phyloP scores from a whole-genome alignment of 2,888 invertebrate species.

The Chorisops tibialis region DNA sequence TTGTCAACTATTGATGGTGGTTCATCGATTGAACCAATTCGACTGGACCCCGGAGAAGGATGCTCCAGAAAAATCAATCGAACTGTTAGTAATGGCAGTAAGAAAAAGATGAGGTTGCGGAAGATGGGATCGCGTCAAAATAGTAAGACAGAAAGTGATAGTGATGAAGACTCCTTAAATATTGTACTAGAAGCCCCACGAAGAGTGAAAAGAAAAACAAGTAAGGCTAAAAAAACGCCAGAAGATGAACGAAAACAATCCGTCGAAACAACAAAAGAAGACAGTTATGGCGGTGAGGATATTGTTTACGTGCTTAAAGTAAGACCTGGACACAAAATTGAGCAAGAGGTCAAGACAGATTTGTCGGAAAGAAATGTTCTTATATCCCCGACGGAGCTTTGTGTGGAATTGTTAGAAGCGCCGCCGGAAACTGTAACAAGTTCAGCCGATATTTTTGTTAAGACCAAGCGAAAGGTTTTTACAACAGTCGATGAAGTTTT shows the following conservation, averaged over 20 bases:
- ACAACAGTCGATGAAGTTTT: slow-evolving; percentile 60
- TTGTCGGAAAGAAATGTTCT: slow-evolving; percentile 31
- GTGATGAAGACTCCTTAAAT: slow-evolving; percentile 45
- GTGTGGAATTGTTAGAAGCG: slow-evolving; percentile 36
- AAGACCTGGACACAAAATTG: slow-evolving; percentile 47
- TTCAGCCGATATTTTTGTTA: slow-evolving; percentile 67
- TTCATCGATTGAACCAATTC: neutral
- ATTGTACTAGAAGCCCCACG: slow-evolving; percentile 46
- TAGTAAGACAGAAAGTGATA: slow-evolving; percentile 52
- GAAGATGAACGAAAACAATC: slow-evolving; percentile 38
- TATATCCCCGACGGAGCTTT: slow-evolving; percentile 38
- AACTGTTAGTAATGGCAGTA: slow-evolving; percentile 36
- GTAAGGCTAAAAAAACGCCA: slow-evolving; percentile 39
- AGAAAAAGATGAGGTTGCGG: slow-evolving; percentile 47
- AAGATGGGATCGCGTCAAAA: slow-evolving; percentile 52
- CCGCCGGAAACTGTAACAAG: slow-evolving; percentile 34
- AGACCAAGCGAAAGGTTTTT: slow-evolving; percentile 76
- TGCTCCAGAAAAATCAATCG: slow-evolving; percentile 32
- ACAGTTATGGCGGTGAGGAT: slow-evolving; percentile 43
- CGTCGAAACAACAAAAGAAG: slow-evolving; percentile 41
- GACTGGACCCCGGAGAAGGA: slow-evolving; percentile 16
- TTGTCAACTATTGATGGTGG: neutral
- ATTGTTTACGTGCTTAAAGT: slow-evolving; percentile 49
- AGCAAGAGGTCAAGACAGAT: slow-evolving; percentile 37
- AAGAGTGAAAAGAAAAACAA: slow-evolving; percentile 48